Evolutionary conservation across 23 tunicate species (phyloP).

Genomic region (Oikopleura albicans): DNA sequence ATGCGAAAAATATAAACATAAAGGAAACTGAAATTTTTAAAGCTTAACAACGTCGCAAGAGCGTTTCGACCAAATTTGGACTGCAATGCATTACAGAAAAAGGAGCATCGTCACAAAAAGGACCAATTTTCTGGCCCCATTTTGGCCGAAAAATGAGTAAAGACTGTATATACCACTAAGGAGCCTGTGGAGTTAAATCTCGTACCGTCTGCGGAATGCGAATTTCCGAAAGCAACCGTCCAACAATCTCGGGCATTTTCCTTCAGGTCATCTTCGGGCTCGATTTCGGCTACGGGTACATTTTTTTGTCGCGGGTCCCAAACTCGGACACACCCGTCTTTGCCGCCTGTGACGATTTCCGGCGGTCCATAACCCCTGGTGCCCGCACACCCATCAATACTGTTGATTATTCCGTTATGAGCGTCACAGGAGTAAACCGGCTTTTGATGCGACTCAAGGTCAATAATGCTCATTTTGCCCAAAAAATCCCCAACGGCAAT

Average conservation of each 20-base stretch:
- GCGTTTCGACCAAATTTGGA: too few species aligned
- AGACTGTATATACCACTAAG: too few species aligned
- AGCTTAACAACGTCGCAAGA: too few species aligned
- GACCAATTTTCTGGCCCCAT: too few species aligned
- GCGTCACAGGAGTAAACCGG: slow-evolving; percentile 29
- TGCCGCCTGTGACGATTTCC: slow-evolving; percentile 73
- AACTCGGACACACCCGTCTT: slow-evolving; percentile 78
- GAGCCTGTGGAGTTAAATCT: too few species aligned
- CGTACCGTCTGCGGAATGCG: slow-evolving; percentile 53
- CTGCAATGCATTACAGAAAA: too few species aligned
- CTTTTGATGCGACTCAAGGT: slow-evolving; percentile 38
- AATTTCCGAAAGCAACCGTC: slow-evolving; percentile 88
- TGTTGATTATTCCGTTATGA: slow-evolving; percentile 60
- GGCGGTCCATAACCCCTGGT: slow-evolving; percentile 96
- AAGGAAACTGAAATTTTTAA: too few species aligned
- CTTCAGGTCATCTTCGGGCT: slow-evolving; percentile 69
- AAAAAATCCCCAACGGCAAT: slow-evolving; percentile 83
- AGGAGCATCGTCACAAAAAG: too few species aligned
- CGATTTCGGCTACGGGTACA: slow-evolving; percentile 72
- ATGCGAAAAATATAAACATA: too few species aligned
- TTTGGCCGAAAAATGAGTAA: too few species aligned
- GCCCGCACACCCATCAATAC: slow-evolving; percentile 92
- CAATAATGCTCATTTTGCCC: slow-evolving; percentile 63
- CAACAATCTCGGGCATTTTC: slow-evolving; percentile 53
- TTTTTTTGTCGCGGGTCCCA: slow-evolving; percentile 89